A percentile compares a stretch with the other conserved stretches of the same genome.
phyloP scores from a whole-genome alignment of 30 jellyfish, hydroid and myxozoan genomes.

The Pseudorhiza aurosa region DNA sequence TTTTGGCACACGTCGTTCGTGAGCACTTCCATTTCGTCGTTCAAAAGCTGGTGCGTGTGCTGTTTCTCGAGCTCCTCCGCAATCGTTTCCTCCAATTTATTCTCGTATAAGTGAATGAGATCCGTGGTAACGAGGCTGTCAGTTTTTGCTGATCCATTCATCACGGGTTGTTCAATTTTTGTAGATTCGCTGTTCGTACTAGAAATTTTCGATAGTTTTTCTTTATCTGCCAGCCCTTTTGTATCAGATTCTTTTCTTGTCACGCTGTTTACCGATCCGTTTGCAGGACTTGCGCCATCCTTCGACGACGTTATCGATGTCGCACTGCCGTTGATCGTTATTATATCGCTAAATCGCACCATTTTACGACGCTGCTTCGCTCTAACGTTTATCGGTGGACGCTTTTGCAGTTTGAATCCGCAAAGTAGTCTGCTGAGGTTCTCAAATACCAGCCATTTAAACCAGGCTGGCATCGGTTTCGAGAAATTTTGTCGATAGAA shows the following conservation, averaged over 20 bases:
- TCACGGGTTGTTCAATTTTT: neutral
- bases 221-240: neutral
- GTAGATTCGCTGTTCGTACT: neutral
- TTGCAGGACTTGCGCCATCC: neutral
- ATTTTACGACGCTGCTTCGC: constrained; percentile 49
- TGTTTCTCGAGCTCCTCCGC: constrained; percentile 22
- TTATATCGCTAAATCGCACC: constrained; percentile 69
- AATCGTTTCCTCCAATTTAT: constrained; percentile 2
- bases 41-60: constrained; percentile 28
- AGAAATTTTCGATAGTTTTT: neutral
- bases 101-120: constrained; percentile 6
- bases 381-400: neutral
- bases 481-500: constrained; percentile 61
- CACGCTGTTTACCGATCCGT: too few species aligned
- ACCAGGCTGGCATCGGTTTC: constrained; percentile 78
- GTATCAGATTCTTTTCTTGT: neutral
- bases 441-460: constrained; percentile 49
- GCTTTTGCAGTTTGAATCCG: constrained; percentile 20
- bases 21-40: constrained; percentile 39
- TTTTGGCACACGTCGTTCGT: constrained; percentile 32
- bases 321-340: constrained; percentile 66
- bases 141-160: constrained; percentile 21
- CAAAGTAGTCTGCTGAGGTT: constrained; percentile 56
- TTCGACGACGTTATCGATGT: constrained; percentile 6
- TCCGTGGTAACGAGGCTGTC: neutral